Base-by-base conservation (phyloP, 2,888 invertebrate species). In the Himalopsyche tibetana region DNA sequence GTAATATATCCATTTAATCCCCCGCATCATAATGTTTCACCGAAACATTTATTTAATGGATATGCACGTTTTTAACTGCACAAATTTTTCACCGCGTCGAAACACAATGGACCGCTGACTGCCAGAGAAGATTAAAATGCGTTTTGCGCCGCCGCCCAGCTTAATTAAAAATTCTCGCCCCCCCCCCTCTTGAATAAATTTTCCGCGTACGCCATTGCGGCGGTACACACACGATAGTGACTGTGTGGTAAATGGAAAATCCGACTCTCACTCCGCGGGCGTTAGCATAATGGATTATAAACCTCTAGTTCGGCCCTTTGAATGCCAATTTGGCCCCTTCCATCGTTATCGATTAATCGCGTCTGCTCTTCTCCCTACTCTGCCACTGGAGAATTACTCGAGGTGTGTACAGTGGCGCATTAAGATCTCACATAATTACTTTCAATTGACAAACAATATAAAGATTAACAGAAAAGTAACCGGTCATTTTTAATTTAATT, bases 261-360 rank as follows among this genome's bases (percentile, higher is more conserved):
- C 74, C 74, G 51, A 80, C 82, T 85, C 69, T 79, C 85, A 55
- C 85, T 79, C 69, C 69, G 82, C 82, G 42, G 84, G 84, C 84
- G 82, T 84, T 86, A 86, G 84, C 84, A 86, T 88, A 86, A 88
- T 86, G 86, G 88, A 85, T 86, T 88, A 85, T 86, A 86, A 86
- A 84, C 88, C 82, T 84, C 83, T 63, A 83, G 82, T 80, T 81
- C 56, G 83, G 86, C 86, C 87, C 85, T 86, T 88, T 88, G 88
- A 86, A 88, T 86, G 86, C 86, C 88, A 88, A 86, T 88, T 86
- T 85, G 86, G 83, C 84, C 74, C 87, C 83, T 69, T 82, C 82
- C 74, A 51, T 85, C 85, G 82, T 42, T 85, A 85, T 85, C 85
- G 85, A 85, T 85, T 85, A 85, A 85, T 82, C 85, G 82, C 74